These are phyloP conservation scores for Empidonax traillii DNA, from an alignment of 2,113 vertebrate species.

Conservation along the genomic window DNA sequence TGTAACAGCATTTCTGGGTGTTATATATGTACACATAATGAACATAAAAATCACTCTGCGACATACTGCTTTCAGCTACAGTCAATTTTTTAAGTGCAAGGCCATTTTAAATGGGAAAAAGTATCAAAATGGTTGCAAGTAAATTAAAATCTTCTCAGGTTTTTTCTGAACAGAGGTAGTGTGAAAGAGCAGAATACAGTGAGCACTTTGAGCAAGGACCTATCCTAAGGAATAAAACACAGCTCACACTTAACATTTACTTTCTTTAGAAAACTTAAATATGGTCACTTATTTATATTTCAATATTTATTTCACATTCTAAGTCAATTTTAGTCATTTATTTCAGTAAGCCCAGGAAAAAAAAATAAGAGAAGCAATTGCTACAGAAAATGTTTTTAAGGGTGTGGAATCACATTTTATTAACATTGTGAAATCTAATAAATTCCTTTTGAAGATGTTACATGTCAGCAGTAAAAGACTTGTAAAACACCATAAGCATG, in stretches of 20 bases:
- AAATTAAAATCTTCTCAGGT: neutral
- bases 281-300: neutral
- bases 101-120: slow-evolving; percentile 40
- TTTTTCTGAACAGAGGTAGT: neutral
- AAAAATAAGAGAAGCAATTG: neutral
- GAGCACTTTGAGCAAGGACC: neutral
- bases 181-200: neutral
- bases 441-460: slow-evolving; percentile 24
- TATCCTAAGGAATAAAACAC: neutral
- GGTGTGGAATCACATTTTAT: slow-evolving; percentile 8
- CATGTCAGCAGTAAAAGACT: neutral
- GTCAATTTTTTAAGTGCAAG: slow-evolving; percentile 25
- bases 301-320: neutral
- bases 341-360: neutral
- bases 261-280: slow-evolving; percentile 29
- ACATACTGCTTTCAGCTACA: slow-evolving; percentile 4
- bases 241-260: neutral
- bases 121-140: neutral
- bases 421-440: neutral
- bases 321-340: neutral
- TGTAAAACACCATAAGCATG: neutral
- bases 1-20: neutral
- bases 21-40: neutral
- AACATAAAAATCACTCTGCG: slow-evolving; percentile 16
- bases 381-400: neutral